These are phyloP conservation scores for Diprion similis DNA, from an alignment of 1,140 invertebrate species.

Conservation along the genomic window DNA sequence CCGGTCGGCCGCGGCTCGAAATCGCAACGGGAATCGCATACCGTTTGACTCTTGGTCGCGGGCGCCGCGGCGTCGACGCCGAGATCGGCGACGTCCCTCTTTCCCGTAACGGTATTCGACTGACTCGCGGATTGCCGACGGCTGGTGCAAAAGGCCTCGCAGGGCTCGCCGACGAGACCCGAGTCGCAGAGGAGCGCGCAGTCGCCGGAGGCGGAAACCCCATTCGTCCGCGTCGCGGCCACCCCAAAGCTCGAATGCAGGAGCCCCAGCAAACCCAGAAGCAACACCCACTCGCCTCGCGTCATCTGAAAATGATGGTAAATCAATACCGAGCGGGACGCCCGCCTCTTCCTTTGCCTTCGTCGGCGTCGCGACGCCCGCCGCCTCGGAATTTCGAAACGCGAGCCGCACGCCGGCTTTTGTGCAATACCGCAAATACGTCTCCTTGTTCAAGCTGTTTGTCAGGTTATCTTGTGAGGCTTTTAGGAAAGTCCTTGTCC, in stretches of 20 bases:
- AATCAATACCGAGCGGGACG: constrained; percentile 51
- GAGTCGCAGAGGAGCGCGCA: constrained; percentile 1
- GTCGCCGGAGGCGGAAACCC: constrained; percentile 37
- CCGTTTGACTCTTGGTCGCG: background rate
- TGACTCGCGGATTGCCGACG: constrained; percentile 28
- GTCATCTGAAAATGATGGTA: constrained; percentile 59
- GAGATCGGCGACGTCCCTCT: background rate
- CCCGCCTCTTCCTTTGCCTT: background rate
- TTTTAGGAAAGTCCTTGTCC: too few relatives aligned
- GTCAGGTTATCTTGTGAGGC: too few relatives aligned
- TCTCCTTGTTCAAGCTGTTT: too few relatives aligned
- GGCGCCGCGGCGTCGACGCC: background rate
- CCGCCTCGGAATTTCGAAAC: background rate
- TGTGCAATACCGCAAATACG: too few relatives aligned
- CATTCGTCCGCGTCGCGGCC: constrained; percentile 11
- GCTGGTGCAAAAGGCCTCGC: constrained; percentile 12
- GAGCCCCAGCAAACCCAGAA: constrained; percentile 41
- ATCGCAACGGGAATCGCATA: background rate
- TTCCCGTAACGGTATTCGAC: constrained; percentile 15
- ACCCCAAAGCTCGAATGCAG: constrained; percentile 40
- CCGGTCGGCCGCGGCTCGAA: background rate
- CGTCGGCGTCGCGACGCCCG: background rate
- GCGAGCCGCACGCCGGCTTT: too few relatives aligned
- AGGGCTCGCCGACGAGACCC: constrained; percentile 9
- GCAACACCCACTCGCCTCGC: constrained; percentile 46